These are phyloP conservation scores for Catonia carolina DNA, from an alignment of 2,888 invertebrate species.

Conservation along the genomic window DNA sequence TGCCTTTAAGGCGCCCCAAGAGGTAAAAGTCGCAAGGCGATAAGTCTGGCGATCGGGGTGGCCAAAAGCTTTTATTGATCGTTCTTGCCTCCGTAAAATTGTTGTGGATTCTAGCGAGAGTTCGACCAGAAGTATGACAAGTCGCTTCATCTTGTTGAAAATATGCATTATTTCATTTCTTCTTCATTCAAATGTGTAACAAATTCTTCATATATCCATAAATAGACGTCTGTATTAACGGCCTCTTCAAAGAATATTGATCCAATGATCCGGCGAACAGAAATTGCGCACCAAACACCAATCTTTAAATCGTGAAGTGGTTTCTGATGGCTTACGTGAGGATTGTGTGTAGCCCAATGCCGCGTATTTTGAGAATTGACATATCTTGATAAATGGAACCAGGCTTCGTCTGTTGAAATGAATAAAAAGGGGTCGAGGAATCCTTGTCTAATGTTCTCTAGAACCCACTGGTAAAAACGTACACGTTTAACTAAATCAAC, in stretches of 20 bases:
- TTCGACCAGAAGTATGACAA: conserved; percentile 1
- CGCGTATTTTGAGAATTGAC: conserved; percentile 29
- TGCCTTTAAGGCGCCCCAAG: no score
- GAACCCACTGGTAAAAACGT: neutral
- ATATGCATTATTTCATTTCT: neutral
- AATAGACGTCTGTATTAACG: no score
- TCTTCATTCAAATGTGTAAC: neutral
- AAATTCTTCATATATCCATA: conserved; percentile 1
- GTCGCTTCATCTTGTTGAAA: conserved; percentile 12
- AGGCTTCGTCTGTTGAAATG: conserved; percentile 30
- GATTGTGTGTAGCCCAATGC: conserved; percentile 28
- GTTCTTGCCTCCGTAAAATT: no score
- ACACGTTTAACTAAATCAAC: conserved; percentile 2
- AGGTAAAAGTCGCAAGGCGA: no score
- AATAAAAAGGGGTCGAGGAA: conserved; percentile 4
- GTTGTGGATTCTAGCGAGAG: neutral
- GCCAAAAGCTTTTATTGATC: no score
- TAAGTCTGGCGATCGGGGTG: no score
- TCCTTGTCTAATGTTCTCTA: neutral
- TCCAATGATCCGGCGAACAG: no score
- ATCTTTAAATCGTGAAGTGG: no score
- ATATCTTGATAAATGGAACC: conserved; percentile 29
- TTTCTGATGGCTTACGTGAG: conserved; percentile 9
- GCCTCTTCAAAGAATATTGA: no score
- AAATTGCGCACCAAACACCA: no score